phyloP scores from a whole-genome alignment of 1,140 invertebrate species.

The Nixonia krombeini region DNA sequence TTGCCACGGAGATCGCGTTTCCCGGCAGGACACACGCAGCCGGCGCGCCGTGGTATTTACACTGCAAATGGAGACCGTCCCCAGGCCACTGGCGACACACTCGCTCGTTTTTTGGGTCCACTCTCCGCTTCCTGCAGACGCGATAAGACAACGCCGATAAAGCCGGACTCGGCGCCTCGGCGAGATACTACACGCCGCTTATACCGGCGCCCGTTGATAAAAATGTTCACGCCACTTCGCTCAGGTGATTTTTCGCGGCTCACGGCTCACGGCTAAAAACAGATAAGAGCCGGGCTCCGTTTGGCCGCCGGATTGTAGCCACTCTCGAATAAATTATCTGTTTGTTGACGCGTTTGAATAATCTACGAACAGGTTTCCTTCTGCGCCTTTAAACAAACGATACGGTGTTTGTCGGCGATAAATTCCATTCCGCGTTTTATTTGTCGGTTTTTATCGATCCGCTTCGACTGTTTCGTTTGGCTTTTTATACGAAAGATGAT shows the following conservation, averaged over 20 bases:
- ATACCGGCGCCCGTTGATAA: slow-evolving; percentile 17
- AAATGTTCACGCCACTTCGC: slow-evolving; percentile 13
- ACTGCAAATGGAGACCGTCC: slow-evolving; percentile 35
- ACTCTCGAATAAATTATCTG: background rate
- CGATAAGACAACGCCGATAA: slow-evolving; percentile 35
- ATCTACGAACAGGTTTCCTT: slow-evolving; percentile 1
- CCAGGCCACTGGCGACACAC: slow-evolving; percentile 9
- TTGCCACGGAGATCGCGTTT: slow-evolving; percentile 48
- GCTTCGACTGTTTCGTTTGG: no score
- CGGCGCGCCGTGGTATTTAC: slow-evolving; percentile 37
- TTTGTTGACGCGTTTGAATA: background rate
- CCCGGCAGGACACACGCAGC: slow-evolving; percentile 39
- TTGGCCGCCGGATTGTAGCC: slow-evolving; percentile 3
- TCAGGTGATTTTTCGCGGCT: slow-evolving; percentile 15
- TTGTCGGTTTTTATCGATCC: no score
- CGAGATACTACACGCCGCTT: slow-evolving; percentile 1
- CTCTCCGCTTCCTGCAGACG: slow-evolving; percentile 34
- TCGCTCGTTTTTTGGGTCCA: slow-evolving; percentile 37
- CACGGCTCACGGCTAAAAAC: background rate
- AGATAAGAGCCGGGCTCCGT: slow-evolving; percentile 19
- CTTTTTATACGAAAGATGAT: no score
- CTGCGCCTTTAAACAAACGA: background rate
- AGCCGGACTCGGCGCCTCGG: slow-evolving; percentile 11
- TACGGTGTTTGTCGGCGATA: background rate
- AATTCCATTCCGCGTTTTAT: no score